These are phyloP conservation scores for Lasioglossum pauxillum DNA, from an alignment of 2,888 invertebrate genomes.

Conservation along the genomic window DNA sequence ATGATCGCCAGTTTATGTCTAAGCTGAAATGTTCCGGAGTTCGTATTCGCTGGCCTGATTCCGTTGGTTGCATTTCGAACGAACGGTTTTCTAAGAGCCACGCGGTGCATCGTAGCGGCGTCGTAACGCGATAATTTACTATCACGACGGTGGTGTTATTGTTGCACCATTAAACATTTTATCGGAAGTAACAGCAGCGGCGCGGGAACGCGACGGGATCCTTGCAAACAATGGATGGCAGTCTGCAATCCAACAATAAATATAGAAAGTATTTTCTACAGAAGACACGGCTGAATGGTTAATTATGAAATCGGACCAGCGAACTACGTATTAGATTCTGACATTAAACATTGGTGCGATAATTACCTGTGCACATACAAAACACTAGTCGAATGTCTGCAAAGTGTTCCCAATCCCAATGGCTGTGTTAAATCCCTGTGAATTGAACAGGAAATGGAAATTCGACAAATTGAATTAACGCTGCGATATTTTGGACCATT, in stretches of 20 bases:
- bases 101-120: background rate
- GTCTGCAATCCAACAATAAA: background rate
- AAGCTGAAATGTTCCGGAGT: background rate
- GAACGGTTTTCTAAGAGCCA: background rate
- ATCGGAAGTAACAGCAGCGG: background rate
- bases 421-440: background rate
- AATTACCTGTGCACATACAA: background rate
- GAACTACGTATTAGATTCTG: background rate
- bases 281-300: background rate
- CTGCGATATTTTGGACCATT: background rate
- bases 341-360: background rate
- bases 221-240: background rate
- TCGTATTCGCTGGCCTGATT: background rate
- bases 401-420: background rate
- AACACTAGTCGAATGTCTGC: background rate
- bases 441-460: too few relatives aligned
- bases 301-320: background rate
- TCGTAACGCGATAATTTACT: background rate
- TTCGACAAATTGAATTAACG: background rate
- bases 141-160: background rate
- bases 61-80: background rate
- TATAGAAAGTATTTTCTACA: background rate
- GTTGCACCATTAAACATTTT: conserved; percentile 13
- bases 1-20: background rate
- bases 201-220: background rate